These are phyloP conservation scores for Falcunculus frontatus DNA, from an alignment of 2,113 vertebrate genomes.

Conservation along the genomic window DNA sequence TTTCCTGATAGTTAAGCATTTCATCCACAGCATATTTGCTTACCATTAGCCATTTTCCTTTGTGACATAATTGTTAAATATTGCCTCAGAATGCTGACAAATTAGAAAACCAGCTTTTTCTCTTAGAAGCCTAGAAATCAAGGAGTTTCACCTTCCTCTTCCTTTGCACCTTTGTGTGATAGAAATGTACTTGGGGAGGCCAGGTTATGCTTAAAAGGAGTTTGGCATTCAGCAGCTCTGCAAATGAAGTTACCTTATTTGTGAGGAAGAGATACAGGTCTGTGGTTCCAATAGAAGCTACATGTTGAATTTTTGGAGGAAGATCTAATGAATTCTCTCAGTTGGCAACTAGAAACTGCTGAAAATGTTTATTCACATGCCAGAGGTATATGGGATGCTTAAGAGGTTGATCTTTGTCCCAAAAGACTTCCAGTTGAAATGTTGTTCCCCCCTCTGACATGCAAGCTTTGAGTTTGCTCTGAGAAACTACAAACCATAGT, in stretches of 20 bases:
- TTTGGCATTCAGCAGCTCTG: background rate
- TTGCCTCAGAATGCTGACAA: background rate
- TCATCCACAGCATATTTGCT: background rate
- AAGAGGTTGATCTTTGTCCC: background rate
- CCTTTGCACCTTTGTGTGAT: background rate
- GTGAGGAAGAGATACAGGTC: background rate
- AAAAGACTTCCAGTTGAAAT: background rate
- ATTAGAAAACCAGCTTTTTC: background rate
- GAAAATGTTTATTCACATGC: background rate
- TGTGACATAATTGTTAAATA: background rate
- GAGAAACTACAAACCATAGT: background rate
- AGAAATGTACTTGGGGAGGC: background rate
- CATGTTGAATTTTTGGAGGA: constrained; percentile 2
- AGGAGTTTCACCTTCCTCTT: background rate
- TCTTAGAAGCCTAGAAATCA: background rate
- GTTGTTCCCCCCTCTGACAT: background rate
- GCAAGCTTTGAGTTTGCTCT: background rate
- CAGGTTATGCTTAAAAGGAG: background rate
- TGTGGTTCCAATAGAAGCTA: background rate
- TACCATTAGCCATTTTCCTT: background rate
- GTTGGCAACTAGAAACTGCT: background rate
- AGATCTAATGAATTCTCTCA: background rate
- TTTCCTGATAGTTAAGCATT: background rate
- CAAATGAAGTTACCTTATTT: background rate
- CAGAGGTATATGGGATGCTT: background rate